Evolutionary conservation across 2,113 vertebrate genomes (phyloP).

Genomic region (Stegostoma tigrinum): DNA sequence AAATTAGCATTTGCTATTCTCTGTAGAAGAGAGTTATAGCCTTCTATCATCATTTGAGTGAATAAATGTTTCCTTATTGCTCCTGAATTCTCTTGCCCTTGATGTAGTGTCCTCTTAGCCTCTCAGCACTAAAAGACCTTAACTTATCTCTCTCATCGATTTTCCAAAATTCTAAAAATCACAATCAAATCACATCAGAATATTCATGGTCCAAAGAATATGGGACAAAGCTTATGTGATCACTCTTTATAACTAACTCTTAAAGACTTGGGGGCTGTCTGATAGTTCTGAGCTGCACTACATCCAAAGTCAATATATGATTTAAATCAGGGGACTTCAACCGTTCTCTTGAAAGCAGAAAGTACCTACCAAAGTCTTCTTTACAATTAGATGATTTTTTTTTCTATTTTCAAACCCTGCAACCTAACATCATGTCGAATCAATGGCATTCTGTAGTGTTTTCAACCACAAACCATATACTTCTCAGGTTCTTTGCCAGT

Average conservation of each 20-base stretch:
- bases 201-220: neutral
- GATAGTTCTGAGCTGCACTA: neutral
- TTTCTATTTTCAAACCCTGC: constrained; percentile 8
- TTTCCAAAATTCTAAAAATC: neutral
- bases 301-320: neutral
- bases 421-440: neutral
- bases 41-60: neutral
- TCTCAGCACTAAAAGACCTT: neutral
- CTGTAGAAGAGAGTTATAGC: neutral
- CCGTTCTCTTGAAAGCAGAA: neutral
- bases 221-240: neutral
- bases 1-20: neutral
- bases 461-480: neutral
- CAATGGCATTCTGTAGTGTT: neutral
- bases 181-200: neutral
- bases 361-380: neutral
- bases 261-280: neutral
- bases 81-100: neutral
- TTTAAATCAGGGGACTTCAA: neutral
- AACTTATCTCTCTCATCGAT: neutral
- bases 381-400: neutral
- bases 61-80: neutral
- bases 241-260: neutral
- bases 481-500: constrained; percentile 1
- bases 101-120: neutral